A percentile compares a stretch with the other conserved stretches of the same genome.
These are phyloP conservation scores for Engystomops pustulosus DNA, from an alignment of 2,113 vertebrate species.

Conservation along the genomic window DNA sequence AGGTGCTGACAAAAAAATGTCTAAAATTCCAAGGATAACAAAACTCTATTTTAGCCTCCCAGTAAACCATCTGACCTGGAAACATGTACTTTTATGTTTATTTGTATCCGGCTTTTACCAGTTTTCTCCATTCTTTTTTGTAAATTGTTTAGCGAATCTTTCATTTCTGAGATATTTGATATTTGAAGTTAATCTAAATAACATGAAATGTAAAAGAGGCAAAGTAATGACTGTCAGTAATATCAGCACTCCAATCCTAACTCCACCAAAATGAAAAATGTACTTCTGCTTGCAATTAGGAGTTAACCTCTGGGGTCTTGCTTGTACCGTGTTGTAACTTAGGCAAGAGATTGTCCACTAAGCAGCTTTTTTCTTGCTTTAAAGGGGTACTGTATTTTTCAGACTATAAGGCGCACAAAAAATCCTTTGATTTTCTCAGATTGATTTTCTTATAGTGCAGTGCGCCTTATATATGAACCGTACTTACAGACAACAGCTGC, in stretches of 20 bases:
- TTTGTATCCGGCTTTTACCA: not conserved
- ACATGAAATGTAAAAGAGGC: not conserved
- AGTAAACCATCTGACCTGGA: not conserved
- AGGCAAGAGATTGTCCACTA: too few relatives aligned
- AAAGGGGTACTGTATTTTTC: too few relatives aligned
- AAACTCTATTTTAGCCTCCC: not conserved
- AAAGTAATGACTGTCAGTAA: not conserved
- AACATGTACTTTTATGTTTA: not conserved
- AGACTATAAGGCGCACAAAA: too few relatives aligned
- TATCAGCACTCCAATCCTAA: not conserved
- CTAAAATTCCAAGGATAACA: not conserved
- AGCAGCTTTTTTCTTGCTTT: too few relatives aligned
- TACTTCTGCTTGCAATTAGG: not conserved
- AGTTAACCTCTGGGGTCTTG: not conserved
- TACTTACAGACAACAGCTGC: too few relatives aligned
- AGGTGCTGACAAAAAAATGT: too few relatives aligned
- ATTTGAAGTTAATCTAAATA: not conserved
- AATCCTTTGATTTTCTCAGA: too few relatives aligned
- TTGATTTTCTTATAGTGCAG: too few relatives aligned
- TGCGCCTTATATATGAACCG: too few relatives aligned
- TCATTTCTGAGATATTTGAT: not conserved
- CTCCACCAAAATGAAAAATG: not conserved
- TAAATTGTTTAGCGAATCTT: not conserved
- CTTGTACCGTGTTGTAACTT: not conserved
- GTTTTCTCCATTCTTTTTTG: not conserved